Evolutionary conservation across 2,113 vertebrate genomes (phyloP).

Genomic region (Taxidea taxus): DNA sequence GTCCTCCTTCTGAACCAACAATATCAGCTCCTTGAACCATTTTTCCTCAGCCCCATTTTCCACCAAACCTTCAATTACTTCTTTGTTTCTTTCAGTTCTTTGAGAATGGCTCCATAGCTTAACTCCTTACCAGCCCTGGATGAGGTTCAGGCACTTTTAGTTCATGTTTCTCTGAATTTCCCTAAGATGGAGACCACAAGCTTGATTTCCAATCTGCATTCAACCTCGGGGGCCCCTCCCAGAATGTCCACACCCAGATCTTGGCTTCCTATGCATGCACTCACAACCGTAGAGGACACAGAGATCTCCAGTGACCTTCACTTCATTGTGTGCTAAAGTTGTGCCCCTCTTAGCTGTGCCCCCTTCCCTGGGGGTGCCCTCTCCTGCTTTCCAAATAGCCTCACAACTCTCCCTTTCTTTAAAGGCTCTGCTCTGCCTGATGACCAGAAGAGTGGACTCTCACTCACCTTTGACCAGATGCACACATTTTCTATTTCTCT

Average conservation of each 20-base stretch:
- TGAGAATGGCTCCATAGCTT: neutral
- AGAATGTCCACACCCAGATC: accelerated
- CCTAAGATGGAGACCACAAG: neutral
- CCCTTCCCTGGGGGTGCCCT: neutral
- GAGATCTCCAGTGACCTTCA: neutral
- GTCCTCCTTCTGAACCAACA: constrained; percentile 39
- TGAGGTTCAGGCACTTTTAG: neutral
- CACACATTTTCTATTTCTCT: neutral
- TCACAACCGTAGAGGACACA: neutral
- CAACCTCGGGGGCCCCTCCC: neutral
- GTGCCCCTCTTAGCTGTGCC: neutral
- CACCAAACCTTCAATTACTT: constrained; percentile 60
- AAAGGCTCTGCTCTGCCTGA: neutral
- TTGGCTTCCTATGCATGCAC: neutral
- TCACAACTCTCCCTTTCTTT: neutral
- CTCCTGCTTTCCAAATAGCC: accelerated
- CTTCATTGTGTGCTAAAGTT: neutral
- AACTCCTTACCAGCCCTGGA: neutral
- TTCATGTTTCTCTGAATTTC: neutral
- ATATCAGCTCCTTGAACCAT: constrained; percentile 50
- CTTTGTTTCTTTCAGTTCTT: constrained; percentile 44
- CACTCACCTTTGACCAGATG: neutral
- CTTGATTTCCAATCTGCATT: neutral
- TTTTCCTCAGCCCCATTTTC: constrained; percentile 38
- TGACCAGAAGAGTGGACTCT: neutral